Evolutionary conservation across 1,140 invertebrate genomes (phyloP).

Genomic region (Lepidurus packardi): DNA sequence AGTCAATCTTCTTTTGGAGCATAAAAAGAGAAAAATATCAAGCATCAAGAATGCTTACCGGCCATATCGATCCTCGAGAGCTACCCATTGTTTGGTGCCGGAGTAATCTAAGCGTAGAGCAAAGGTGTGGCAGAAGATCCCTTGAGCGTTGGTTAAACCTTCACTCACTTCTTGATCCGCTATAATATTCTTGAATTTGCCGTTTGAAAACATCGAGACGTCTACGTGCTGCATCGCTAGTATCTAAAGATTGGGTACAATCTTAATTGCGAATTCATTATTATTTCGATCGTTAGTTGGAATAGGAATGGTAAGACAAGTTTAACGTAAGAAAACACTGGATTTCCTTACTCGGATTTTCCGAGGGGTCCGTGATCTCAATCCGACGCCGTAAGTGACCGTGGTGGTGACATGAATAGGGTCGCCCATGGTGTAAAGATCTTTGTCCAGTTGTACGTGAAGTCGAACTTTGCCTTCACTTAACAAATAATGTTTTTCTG

Average conservation of each 20-base stretch:
- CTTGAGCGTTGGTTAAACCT: conserved; percentile 60
- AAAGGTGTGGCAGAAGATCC: conserved; percentile 57
- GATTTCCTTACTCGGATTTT: conserved; percentile 70
- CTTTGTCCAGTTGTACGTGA: conserved; percentile 86
- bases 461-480: conserved; percentile 63
- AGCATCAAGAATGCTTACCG: conserved; percentile 53
- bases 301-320: no score
- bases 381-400: conserved; percentile 74
- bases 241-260: conserved; percentile 52
- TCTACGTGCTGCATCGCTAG: conserved; percentile 93
- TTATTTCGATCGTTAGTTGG: no score
- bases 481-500: conserved; percentile 57
- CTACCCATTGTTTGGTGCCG: conserved; percentile 74
- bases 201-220: conserved; percentile 98
- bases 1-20: no score
- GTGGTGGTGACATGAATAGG: conserved; percentile 78
- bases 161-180: conserved; percentile 71
- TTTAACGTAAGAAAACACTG: neutral
- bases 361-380: conserved; percentile 80
- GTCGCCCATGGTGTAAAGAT: conserved; percentile 89
- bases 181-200: conserved; percentile 97
- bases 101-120: conserved; percentile 63
- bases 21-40: no score
- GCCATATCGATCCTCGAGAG: conserved; percentile 66
- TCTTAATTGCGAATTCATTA: no score